Percentiles rank a stretch among this genome's conserved stretches.
Evolutionary conservation across 2,888 invertebrate species (phyloP).

Genomic region (Acanthosepion lycidas): DNA sequence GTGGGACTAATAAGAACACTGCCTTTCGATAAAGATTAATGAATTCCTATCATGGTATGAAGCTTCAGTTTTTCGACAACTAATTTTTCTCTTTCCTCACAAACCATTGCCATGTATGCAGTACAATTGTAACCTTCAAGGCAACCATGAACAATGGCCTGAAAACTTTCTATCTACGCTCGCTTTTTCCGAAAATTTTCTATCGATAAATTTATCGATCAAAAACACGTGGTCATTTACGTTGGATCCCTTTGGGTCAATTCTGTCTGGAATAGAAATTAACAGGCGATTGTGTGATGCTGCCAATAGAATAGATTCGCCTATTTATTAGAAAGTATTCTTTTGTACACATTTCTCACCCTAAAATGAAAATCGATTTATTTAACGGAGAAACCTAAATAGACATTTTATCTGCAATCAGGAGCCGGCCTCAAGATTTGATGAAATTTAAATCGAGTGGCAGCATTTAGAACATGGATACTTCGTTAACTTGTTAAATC

Average conservation of each 20-base stretch:
- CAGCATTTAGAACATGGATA: no score
- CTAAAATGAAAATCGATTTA: no score
- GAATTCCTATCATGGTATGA: neutral
- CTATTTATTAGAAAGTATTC: neutral
- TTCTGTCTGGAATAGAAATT: neutral
- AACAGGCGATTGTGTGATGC: neutral
- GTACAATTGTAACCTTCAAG: neutral
- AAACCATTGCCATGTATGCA: neutral
- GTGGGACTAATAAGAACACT: neutral
- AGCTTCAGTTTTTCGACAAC: neutral
- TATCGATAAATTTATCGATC: neutral
- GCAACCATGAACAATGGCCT: neutral
- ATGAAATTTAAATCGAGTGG: no score
- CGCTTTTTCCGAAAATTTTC: neutral
- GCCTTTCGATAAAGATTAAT: neutral
- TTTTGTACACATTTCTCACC: no score
- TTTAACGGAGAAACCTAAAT: no score
- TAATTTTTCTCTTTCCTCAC: neutral
- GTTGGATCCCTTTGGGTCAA: neutral
- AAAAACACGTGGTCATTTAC: neutral
- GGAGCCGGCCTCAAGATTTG: no score
- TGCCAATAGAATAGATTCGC: neutral
- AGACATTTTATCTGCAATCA: no score
- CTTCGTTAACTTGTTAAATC: neutral
- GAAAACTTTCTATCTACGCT: neutral